Conservation (phyloP, 2,888 invertebrate species). For the Cerceris rybyensis region DNA sequence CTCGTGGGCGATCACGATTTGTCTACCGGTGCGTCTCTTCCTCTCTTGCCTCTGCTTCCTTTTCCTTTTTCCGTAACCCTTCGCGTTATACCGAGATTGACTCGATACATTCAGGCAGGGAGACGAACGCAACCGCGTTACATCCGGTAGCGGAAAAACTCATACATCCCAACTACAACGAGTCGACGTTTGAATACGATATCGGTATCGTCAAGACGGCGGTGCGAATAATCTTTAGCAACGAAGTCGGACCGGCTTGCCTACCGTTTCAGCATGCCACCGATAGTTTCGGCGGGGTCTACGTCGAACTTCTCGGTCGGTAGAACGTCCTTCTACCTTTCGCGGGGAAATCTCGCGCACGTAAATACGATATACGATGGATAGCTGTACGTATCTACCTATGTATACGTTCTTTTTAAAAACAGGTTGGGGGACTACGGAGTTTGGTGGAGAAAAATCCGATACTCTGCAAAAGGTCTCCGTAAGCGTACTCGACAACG, state of each 20-base stretch:
- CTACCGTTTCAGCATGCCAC: conserved; percentile 83
- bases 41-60: background rate
- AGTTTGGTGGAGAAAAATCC: conserved; percentile 83
- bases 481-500: conserved; percentile 83
- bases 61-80: too few species aligned
- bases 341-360: too few species aligned
- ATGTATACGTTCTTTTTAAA: background rate
- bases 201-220: conserved; percentile 83
- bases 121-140: too few species aligned
- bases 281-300: conserved; percentile 70
- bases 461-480: conserved; percentile 83
- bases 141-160: too few species aligned
- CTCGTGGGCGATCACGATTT: conserved; percentile 76
- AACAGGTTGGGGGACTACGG: conserved; percentile 86
- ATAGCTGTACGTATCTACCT: background rate
- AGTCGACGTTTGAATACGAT: conserved; percentile 80
- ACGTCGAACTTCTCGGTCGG: conserved; percentile 67
- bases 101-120: too few species aligned
- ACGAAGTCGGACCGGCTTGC: conserved; percentile 85
- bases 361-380: background rate
- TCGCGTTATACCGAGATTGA: too few species aligned
- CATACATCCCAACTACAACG: conserved; percentile 82
- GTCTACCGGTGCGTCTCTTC: conserved; percentile 29
- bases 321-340: background rate
- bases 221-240: conserved; percentile 81